These are phyloP conservation scores for Perizoma affinitatum DNA, from an alignment of 2,888 invertebrate genomes.

Conservation along the genomic window DNA sequence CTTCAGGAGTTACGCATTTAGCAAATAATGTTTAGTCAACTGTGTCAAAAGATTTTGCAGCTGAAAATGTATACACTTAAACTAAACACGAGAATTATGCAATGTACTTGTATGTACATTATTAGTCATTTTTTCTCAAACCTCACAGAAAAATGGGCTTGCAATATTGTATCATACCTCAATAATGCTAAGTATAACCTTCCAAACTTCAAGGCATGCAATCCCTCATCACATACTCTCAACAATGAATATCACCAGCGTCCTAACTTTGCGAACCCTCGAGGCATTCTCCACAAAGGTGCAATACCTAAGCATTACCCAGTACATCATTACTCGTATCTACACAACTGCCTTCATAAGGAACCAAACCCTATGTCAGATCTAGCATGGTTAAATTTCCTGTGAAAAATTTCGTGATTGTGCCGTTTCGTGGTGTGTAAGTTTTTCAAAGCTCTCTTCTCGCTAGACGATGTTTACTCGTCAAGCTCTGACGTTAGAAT, in stretches of 20 bases:
- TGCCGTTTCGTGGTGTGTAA: slow-evolving; percentile 29
- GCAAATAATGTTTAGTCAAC: no score
- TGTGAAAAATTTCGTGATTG: slow-evolving; percentile 9
- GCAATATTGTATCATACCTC: no score
- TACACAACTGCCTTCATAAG: background rate
- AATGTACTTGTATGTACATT: no score
- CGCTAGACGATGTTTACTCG: slow-evolving; percentile 43
- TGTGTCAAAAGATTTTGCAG: no score
- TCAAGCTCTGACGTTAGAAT: slow-evolving; percentile 46
- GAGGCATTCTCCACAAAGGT: slow-evolving; percentile 49
- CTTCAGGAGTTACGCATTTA: no score
- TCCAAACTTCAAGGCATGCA: slow-evolving; percentile 1
- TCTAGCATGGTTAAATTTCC: slow-evolving; percentile 3
- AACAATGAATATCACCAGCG: slow-evolving; percentile 47
- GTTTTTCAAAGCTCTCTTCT: slow-evolving; percentile 44
- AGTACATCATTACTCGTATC: slow-evolving; percentile 2
- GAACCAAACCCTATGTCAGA: slow-evolving; percentile 15
- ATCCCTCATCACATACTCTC: slow-evolving; percentile 27
- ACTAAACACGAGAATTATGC: no score
- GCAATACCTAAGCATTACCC: slow-evolving; percentile 38
- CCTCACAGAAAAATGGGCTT: no score
- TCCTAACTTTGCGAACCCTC: slow-evolving; percentile 48
- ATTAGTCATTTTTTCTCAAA: no score
- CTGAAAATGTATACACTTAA: no score
- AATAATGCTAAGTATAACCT: background rate